Base-by-base conservation (phyloP, 2,113 vertebrate species). In the Dicrurus megarhynchus region DNA sequence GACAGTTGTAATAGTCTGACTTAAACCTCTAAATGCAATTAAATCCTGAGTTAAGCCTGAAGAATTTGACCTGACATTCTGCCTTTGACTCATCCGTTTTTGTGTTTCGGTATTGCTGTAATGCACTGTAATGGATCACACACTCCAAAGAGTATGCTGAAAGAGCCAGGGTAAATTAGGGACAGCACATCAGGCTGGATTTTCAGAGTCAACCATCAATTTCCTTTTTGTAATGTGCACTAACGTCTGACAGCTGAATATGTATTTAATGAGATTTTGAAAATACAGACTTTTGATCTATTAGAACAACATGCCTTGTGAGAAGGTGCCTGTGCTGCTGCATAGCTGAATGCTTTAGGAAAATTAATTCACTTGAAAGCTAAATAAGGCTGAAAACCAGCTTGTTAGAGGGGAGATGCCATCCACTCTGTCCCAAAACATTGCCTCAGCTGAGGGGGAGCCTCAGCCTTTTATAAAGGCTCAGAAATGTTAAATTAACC, bases 21-120 rank as follows among this genome's bases (percentile, higher is more conserved):
- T 95, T 93, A 94, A 96, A 80, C 78, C 63, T 76, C 91, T 93
- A 96, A 96, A 95, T 91, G 82, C 91, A 91, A 91, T 96, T 95
- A 96, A 96, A 94, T 96, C 71, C 92, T 24, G 63, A 96, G 92
- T 83, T 94, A 95, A 96, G 78, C 87, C 92, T 91, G 90, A 87
- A 85, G 80, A 90, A 91, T 77, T 13, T 67, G 87, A 84, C 93
- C 85, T 90, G 90, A 91, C 84, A 13, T 88, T 69, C 65, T 87
- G 74, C 61, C 87, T 96, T 89, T 90, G 87, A 69, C 87, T 95
- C 70, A 49, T 42, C 9, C 3, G 0, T 28, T 94, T 78, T 50
- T 84, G 87, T 35, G 57, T 76, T 55, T 64, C 0, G 10, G 50
- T 46, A 12, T 87, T 49, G 13, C 13, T 14, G 60, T 0, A 80